These are phyloP conservation scores for Goniozus legneri DNA, from an alignment of 1,140 invertebrate genomes.

Conservation along the genomic window DNA sequence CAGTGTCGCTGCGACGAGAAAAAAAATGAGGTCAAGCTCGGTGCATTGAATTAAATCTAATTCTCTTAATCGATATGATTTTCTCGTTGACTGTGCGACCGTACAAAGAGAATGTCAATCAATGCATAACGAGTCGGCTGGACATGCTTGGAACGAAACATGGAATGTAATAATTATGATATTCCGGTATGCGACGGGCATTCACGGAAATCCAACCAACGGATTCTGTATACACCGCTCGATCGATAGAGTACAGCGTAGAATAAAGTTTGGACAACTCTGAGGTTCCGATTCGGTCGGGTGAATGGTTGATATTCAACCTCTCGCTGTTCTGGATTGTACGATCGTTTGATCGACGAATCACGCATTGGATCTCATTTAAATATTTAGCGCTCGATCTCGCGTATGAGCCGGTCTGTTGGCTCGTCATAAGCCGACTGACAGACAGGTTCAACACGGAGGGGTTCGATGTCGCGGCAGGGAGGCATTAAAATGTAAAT, in stretches of 20 bases:
- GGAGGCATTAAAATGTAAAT: constrained; percentile 29
- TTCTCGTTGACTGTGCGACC: too few relatives aligned
- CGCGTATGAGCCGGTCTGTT: too few relatives aligned
- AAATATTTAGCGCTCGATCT: constrained; percentile 20
- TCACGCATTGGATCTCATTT: constrained; percentile 18
- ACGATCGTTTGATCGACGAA: background rate
- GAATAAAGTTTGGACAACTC: background rate
- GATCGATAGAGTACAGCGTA: background rate
- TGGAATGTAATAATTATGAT: background rate
- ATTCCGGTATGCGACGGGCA: background rate
- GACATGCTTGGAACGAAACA: too few relatives aligned
- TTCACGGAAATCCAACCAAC: too few relatives aligned
- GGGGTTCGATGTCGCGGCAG: background rate
- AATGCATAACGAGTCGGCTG: too few relatives aligned
- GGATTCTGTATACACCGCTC: too few relatives aligned
- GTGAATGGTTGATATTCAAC: background rate
- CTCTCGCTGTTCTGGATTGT: background rate
- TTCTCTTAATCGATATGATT: too few relatives aligned
- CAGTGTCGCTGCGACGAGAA: too few relatives aligned
- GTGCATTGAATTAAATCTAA: too few relatives aligned
- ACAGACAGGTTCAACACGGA: constrained; percentile 6
- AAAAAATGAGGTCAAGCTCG: too few relatives aligned
- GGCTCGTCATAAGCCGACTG: constrained; percentile 17
- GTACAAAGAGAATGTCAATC: too few relatives aligned
- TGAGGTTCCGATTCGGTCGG: too few relatives aligned